phyloP scores from a whole-genome alignment of 2,797 vertebrate species.

The Trachurus trachurus region DNA sequence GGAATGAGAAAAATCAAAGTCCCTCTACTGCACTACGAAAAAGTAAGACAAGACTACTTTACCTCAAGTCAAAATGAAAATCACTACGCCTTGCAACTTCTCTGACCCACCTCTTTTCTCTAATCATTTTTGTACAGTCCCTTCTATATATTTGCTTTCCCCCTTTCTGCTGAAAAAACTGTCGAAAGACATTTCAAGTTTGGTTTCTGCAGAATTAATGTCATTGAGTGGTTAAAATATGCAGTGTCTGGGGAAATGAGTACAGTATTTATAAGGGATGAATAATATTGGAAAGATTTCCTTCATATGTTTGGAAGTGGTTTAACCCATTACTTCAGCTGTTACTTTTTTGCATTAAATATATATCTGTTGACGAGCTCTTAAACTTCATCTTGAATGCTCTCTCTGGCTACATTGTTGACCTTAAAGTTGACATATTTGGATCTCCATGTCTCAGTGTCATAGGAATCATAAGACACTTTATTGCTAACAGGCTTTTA shows the following conservation, averaged over 20 bases:
- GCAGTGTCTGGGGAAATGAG: constrained; percentile 14
- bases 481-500: not conserved
- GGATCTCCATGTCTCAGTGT: not conserved
- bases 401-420: no score
- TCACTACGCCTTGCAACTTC: not conserved
- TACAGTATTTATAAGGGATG: not conserved
- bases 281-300: constrained; percentile 15
- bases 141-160: not conserved
- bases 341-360: not conserved
- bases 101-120: not conserved
- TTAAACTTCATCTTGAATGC: no score
- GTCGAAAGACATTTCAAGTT: constrained; percentile 8
- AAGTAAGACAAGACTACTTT: not conserved
- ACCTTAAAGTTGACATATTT: no score
- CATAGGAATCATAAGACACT: not conserved
- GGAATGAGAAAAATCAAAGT: not conserved
- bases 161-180: constrained; percentile 1
- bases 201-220: constrained; percentile 22
- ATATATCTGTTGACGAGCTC: no score
- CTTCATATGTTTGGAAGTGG: constrained; percentile 4
- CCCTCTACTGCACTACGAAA: not conserved
- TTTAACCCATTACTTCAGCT: not conserved
- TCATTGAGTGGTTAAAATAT: constrained; percentile 34
- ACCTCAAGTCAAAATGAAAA: not conserved
- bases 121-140: not conserved